Percentiles rank a stretch among this genome's conserved stretches.
Conservation (phyloP, 1,140 invertebrate species). For the Cyrtorhinus lividipennis region DNA sequence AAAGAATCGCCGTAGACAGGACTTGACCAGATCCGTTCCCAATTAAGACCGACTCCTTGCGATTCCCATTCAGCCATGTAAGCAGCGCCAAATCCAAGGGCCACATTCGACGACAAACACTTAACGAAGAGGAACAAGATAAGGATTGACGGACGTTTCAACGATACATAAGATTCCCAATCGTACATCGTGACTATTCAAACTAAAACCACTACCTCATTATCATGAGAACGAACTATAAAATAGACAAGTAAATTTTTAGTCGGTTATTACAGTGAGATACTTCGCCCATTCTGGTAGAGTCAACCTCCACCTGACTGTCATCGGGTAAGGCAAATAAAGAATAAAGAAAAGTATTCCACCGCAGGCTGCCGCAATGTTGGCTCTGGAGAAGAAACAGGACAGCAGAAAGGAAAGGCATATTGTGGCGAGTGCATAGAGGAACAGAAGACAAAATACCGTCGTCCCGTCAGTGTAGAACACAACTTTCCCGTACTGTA, state of each 20-base stretch:
- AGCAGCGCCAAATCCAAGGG: constrained; percentile 43
- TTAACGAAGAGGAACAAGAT: constrained; percentile 26
- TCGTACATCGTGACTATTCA: no score
- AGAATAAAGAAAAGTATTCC: constrained; percentile 43
- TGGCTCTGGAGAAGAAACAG: constrained; percentile 43
- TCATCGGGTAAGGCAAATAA: constrained; percentile 43
- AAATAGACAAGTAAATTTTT: no score
- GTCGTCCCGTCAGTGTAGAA: constrained; percentile 35
- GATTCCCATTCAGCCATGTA: constrained; percentile 42
- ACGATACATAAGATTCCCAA: no score
- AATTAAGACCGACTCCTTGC: constrained; percentile 40
- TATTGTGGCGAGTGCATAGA: constrained; percentile 40
- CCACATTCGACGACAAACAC: constrained; percentile 41
- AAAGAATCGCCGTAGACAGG: constrained; percentile 30
- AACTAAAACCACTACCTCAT: no score
- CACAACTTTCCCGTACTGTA: constrained; percentile 37
- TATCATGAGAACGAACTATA: no score
- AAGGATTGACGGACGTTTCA: no score
- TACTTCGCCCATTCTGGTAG: no score
- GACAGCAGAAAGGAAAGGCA: constrained; percentile 41
- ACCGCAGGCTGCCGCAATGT: constrained; percentile 42
- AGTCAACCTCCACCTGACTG: constrained; percentile 35
- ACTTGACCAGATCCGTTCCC: constrained; percentile 33
- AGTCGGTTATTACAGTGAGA: no score
- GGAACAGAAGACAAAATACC: constrained; percentile 37